Evolutionary conservation across 2,888 invertebrate species (phyloP).

Genomic region (Pterobdella sp.): DNA sequence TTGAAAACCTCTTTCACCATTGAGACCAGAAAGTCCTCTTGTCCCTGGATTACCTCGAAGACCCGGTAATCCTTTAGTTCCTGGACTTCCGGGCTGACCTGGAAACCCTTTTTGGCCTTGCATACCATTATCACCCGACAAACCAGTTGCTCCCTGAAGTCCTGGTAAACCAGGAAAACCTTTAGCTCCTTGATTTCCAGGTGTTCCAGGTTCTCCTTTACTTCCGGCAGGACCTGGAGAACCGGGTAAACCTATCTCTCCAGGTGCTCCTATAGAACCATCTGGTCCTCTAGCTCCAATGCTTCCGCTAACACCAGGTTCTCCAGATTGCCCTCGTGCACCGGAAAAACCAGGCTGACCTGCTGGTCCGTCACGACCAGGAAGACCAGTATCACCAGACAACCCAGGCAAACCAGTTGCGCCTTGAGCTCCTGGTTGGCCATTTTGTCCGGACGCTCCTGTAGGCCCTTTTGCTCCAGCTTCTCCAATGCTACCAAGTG

Average conservation of each 20-base stretch:
- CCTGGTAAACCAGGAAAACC: slow-evolving; percentile 29
- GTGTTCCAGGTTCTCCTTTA: slow-evolving; percentile 15
- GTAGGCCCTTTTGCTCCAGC: slow-evolving; percentile 22
- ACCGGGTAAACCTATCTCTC: slow-evolving; percentile 27
- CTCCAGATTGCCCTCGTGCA: slow-evolving; percentile 30
- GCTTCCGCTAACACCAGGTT: slow-evolving; percentile 26
- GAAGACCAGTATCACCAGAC: slow-evolving; percentile 29
- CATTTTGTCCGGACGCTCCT: slow-evolving; percentile 20
- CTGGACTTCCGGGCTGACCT: slow-evolving; percentile 29
- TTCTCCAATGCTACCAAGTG: slow-evolving; percentile 21
- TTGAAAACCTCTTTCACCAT: slow-evolving; percentile 23
- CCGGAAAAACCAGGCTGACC: slow-evolving; percentile 34
- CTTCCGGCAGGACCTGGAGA: slow-evolving; percentile 27
- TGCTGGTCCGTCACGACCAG: slow-evolving; percentile 29
- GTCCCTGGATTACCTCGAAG: slow-evolving; percentile 22
- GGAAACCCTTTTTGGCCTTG: slow-evolving; percentile 24
- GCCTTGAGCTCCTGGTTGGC: slow-evolving; percentile 17
- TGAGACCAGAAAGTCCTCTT: slow-evolving; percentile 23
- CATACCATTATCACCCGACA: slow-evolving; percentile 23
- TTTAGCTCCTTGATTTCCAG: slow-evolving; percentile 31
- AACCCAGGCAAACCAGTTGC: slow-evolving; percentile 27
- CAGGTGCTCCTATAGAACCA: slow-evolving; percentile 22
- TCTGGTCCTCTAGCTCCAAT: slow-evolving; percentile 27
- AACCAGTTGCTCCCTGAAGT: slow-evolving; percentile 24
- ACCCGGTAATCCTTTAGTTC: slow-evolving; percentile 27